These are phyloP conservation scores for Sitobion miscanthi DNA, from an alignment of 1,140 invertebrate species.

Conservation along the genomic window DNA sequence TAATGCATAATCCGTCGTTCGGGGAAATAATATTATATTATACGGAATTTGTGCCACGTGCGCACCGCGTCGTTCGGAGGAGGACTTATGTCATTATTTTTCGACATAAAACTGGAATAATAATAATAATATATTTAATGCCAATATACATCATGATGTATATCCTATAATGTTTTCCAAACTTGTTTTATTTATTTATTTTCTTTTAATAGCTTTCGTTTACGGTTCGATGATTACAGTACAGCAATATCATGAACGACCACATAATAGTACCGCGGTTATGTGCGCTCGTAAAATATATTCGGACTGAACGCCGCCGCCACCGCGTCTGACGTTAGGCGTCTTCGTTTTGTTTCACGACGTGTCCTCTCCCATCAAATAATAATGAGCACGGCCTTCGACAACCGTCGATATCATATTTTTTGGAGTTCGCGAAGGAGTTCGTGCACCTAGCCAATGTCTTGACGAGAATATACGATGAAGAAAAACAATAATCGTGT, in stretches of 20 bases:
- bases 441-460: background rate
- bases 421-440: background rate
- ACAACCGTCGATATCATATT: background rate
- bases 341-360: background rate
- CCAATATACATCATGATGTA: background rate
- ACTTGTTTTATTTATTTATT: background rate
- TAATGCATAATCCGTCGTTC: background rate
- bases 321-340: background rate
- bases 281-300: background rate
- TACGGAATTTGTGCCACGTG: background rate
- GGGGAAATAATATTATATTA: background rate
- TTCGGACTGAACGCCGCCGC: background rate
- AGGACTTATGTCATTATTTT: background rate
- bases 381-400: background rate
- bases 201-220: background rate
- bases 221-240: background rate
- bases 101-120: background rate
- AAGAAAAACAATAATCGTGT: background rate
- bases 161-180: background rate
- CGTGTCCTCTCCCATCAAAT: background rate
- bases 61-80: background rate
- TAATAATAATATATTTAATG: background rate
- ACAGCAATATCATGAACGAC: background rate
- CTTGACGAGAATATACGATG: background rate
- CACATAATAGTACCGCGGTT: background rate